phyloP scores from a whole-genome alignment of 2,797 vertebrate species.

The Lemur catta region DNA sequence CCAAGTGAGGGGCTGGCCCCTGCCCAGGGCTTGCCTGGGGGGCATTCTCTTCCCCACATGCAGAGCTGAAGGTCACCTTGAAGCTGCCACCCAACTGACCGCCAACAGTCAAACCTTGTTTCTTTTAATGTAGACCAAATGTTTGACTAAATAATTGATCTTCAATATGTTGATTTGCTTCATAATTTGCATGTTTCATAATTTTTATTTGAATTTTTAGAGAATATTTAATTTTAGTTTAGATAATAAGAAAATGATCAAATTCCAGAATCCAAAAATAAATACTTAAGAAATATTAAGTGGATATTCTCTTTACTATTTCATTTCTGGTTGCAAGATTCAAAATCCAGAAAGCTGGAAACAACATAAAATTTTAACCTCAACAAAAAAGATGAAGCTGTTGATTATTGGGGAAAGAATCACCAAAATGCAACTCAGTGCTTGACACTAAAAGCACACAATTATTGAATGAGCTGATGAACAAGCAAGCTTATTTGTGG shows the following conservation, averaged over 20 bases:
- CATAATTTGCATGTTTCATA: not conserved
- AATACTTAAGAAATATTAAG: not conserved
- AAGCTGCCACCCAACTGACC: not conserved
- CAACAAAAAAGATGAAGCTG: not conserved
- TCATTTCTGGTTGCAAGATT: not conserved
- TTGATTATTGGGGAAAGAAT: not conserved
- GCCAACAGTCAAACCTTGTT: too few species aligned
- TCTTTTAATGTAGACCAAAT: not conserved
- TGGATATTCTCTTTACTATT: not conserved
- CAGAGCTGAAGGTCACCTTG: not conserved
- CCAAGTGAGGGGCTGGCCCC: fast-evolving
- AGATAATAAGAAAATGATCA: not conserved
- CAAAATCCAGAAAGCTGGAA: not conserved
- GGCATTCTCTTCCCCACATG: fast-evolving
- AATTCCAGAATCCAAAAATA: not conserved
- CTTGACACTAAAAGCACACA: too few species aligned
- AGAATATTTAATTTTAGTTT: not conserved
- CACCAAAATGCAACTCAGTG: too few species aligned
- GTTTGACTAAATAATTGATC: not conserved
- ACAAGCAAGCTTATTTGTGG: not conserved
- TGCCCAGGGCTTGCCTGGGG: not conserved
- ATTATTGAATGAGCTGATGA: not conserved
- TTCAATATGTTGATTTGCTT: not conserved
- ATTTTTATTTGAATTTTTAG: not conserved
- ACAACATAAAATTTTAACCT: not conserved